phyloP scores from a whole-genome alignment of 2,888 invertebrate genomes.

The Diadegma fenestrale region DNA sequence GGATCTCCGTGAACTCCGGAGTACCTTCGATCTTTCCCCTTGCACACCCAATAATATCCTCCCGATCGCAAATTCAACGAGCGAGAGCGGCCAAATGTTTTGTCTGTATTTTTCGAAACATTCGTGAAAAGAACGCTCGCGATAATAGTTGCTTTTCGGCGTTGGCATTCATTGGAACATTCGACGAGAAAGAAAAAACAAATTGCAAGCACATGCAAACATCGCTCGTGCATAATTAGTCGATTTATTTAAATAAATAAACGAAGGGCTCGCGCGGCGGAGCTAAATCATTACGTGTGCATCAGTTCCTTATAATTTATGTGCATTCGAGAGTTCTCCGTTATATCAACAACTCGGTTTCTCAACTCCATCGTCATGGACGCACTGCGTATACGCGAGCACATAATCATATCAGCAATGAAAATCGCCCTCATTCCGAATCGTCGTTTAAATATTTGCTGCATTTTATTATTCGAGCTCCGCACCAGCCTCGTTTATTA shows the following conservation, averaged over 20 bases:
- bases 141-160: not conserved
- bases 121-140: not conserved
- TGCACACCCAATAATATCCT: not conserved
- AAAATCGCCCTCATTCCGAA: not conserved
- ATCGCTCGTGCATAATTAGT: not conserved
- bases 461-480: not conserved
- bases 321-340: not conserved
- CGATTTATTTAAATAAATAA: not conserved
- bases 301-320: not conserved
- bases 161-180: not conserved
- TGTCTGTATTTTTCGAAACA: not conserved
- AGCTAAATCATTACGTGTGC: not conserved
- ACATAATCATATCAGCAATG: not conserved
- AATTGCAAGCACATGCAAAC: not conserved
- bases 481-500: not conserved
- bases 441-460: not conserved
- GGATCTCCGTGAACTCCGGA: conserved; percentile 34
- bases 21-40: conserved; percentile 5
- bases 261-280: not conserved
- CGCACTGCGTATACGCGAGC: not conserved
- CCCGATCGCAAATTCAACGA: not conserved
- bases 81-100: not conserved
- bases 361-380: not conserved
- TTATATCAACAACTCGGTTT: not conserved
- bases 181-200: not conserved